These are phyloP conservation scores for Aramus guarauna DNA, from an alignment of 2,113 vertebrate genomes.

Conservation along the genomic window DNA sequence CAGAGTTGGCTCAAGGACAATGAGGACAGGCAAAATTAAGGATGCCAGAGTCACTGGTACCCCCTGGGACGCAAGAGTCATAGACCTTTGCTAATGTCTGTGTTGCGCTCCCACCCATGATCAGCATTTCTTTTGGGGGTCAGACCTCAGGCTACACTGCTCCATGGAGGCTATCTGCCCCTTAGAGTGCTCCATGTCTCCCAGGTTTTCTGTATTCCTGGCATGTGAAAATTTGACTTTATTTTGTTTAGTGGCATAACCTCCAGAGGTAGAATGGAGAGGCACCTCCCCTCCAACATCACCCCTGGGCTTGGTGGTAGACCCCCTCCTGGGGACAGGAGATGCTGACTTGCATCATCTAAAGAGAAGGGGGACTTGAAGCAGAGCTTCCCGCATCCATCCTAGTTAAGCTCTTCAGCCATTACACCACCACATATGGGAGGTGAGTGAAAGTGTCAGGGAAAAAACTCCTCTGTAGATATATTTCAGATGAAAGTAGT, in stretches of 20 bases:
- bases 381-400: not conserved
- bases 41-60: not conserved
- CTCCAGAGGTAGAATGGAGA: not conserved
- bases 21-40: not conserved
- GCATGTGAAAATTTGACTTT: not conserved
- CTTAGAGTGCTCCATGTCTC: not conserved
- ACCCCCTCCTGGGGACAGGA: not conserved
- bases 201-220: not conserved
- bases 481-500: not conserved
- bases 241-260: not conserved
- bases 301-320: not conserved
- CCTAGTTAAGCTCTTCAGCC: not conserved
- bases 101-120: not conserved
- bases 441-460: not conserved
- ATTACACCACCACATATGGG: not conserved
- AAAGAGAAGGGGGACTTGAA: not conserved
- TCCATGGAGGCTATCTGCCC: not conserved
- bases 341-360: not conserved
- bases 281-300: not conserved
- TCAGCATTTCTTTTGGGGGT: not conserved
- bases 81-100: not conserved
- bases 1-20: not conserved
- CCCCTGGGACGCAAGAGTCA: not conserved
- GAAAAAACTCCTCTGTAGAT: not conserved
- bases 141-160: not conserved